phyloP scores from a whole-genome alignment of 37 sponge, comb jelly and placozoan species.

The Bolinopsis microptera region DNA sequence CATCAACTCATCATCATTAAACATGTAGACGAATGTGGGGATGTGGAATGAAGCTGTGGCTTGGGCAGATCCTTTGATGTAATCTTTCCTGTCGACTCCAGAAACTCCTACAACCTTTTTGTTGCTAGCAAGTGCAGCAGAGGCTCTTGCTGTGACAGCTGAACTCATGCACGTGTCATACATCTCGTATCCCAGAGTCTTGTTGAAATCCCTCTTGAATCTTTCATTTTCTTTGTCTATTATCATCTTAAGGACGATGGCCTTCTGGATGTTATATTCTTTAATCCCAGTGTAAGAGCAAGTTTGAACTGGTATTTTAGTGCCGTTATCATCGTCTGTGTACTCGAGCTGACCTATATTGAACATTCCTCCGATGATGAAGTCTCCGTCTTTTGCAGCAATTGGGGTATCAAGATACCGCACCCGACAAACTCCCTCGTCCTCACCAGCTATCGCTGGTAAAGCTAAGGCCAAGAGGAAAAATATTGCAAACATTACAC shows the following conservation, averaged over 20 bases:
- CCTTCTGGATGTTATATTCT: not conserved
- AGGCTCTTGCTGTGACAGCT: not conserved
- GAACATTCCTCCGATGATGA: not conserved
- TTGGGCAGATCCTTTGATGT: not conserved
- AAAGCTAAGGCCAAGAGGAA: no score
- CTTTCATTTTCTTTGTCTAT: not conserved
- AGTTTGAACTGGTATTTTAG: not conserved
- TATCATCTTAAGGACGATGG: not conserved
- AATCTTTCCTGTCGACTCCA: not conserved
- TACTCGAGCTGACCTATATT: not conserved
- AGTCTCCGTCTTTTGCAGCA: not conserved
- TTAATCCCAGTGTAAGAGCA: not conserved
- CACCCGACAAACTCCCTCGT: not conserved
- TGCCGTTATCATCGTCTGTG: not conserved
- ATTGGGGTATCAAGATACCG: not conserved
- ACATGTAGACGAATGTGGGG: slow-evolving; percentile 35
- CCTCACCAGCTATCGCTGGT: no score
- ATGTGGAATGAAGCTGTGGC: slow-evolving; percentile 1
- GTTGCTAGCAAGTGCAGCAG: not conserved
- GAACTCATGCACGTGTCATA: slow-evolving; percentile 24
- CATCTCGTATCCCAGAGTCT: slow-evolving; percentile 46
- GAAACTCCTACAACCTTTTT: not conserved
- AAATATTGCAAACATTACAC: no score
- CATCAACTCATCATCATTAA: slow-evolving; percentile 39
- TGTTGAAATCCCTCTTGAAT: slow-evolving; percentile 36